Base-by-base conservation (phyloP, 2,113 vertebrate genomes). In the Dicentrarchus labrax region DNA sequence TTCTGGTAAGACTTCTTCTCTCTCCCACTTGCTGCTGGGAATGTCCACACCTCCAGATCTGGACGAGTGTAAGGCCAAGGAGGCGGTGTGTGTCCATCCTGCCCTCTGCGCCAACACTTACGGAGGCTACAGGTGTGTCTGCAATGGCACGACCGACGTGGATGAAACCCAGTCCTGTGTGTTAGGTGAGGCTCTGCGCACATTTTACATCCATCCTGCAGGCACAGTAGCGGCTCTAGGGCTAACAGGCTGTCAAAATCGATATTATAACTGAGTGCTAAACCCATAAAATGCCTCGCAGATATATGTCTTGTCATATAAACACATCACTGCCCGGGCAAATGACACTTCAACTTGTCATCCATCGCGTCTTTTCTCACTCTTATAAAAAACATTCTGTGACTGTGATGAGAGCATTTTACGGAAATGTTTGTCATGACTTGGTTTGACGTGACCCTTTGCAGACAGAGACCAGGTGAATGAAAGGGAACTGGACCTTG, bases 61-160 rank as follows among this genome's bases (percentile, higher is more conserved):
- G 62, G 94, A 97, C 67, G 96, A 97, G 86, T 97, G 96, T 76
- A 41, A 72, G 22, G 30, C 86, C 45, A 92, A 91, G 3, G 91
- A 95, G 81, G 82, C 77, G 1, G 45, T 6, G 4, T 97, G 96
- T 76, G 77, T 72, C 50, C 54, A 2, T 4, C 86, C 93, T n/a
- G 92, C 95, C 5, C 59, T 90, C 38, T 97, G 96, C 67, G 8
- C 66, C 69, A 97, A 97, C 92, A 97, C 96, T 2, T 96, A 96
- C 1, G 96, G 96, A 47, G 93, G 96, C 69, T 95, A 95, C 91
- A 94, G 94, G 78, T 97, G 96, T 89, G 69, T 96, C 50, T 97
- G 96, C 88, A 96, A 97, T 8, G 93, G 92, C 70, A 95, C 88
- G 0, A 72, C 88, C 0, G 94, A 95, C 1, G 80, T 96, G 72